These are phyloP conservation scores for Pentalonia nigronervosa DNA, from an alignment of 1,140 invertebrate species.

Conservation along the genomic window DNA sequence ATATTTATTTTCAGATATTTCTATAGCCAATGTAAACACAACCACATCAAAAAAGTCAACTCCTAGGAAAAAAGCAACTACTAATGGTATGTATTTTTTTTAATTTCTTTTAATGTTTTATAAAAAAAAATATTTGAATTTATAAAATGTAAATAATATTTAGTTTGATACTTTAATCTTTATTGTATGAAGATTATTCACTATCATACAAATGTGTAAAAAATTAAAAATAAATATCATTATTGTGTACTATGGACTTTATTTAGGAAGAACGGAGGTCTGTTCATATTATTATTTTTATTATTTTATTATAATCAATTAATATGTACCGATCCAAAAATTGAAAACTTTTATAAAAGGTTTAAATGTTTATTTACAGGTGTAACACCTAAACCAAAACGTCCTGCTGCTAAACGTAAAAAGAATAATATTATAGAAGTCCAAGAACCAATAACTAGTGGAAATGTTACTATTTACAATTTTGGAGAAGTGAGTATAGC, in stretches of 20 bases:
- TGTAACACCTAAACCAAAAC: constrained; percentile 9
- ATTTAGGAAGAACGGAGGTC: background rate
- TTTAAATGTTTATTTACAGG: background rate
- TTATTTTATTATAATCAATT: background rate
- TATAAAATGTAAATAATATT: background rate
- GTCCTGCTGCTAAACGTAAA: constrained; percentile 24
- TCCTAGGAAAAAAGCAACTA: constrained; percentile 20
- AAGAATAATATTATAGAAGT: constrained; percentile 12
- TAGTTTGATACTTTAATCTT: background rate
- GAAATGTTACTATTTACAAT: constrained; percentile 28
- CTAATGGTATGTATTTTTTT: background rate
- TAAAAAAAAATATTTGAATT: background rate
- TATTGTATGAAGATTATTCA: background rate
- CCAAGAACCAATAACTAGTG: constrained; percentile 35
- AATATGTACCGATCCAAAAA: background rate
- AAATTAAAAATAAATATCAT: background rate
- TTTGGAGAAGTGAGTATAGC: constrained; percentile 32
- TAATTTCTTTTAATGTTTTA: background rate
- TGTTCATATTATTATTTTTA: background rate
- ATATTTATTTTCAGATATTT: background rate
- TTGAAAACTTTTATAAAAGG: background rate
- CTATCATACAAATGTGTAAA: background rate
- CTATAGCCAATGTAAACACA: background rate
- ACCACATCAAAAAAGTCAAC: background rate
- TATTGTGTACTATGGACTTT: background rate